These are phyloP conservation scores for Dolichoris vasculosae DNA, from an alignment of 1,140 invertebrate species.

Conservation along the genomic window DNA sequence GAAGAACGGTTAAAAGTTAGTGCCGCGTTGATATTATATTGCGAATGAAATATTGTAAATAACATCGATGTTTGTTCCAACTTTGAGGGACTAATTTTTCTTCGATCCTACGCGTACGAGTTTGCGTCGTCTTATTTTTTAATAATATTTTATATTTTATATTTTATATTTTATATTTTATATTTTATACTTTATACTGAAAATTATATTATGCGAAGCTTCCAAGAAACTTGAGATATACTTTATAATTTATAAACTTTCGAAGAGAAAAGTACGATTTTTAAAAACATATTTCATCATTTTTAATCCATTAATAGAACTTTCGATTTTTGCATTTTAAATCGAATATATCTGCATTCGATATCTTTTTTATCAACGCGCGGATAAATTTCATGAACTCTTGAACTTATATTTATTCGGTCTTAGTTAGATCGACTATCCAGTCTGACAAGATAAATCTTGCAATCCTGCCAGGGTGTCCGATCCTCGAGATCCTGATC, in stretches of 20 bases:
- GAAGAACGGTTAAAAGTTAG: not conserved
- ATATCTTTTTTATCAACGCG: not conserved
- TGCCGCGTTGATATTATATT: too few relatives aligned
- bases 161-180: too few relatives aligned
- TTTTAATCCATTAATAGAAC: not conserved
- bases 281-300: not conserved
- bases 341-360: not conserved
- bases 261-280: not conserved
- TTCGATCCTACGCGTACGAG: too few relatives aligned
- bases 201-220: not conserved
- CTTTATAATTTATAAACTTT: too few relatives aligned
- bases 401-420: not conserved
- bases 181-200: too few relatives aligned
- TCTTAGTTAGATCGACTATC: conserved; percentile 1
- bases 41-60: too few relatives aligned
- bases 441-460: not conserved
- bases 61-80: too few relatives aligned
- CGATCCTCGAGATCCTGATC: not conserved
- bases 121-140: too few relatives aligned
- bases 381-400: not conserved
- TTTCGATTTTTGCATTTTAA: not conserved
- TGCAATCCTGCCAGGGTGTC: not conserved
- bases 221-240: not conserved
- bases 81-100: too few relatives aligned
- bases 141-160: too few relatives aligned